Evolutionary conservation across 2,797 vertebrate species (phyloP).

Genomic region (Rallus crepitans): DNA sequence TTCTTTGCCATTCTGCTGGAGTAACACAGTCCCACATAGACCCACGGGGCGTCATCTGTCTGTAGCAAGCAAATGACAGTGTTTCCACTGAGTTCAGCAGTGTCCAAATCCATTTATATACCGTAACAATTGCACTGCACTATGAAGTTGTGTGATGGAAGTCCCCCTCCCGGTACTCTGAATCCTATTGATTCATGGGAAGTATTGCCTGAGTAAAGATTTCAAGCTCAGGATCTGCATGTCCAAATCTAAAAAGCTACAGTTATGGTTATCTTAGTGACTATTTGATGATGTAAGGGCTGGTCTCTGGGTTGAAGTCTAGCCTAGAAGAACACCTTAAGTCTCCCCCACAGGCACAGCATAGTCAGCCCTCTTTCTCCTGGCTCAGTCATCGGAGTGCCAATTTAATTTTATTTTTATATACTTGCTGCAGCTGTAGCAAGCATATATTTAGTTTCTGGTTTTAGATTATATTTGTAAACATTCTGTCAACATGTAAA

Average conservation of each 20-base stretch:
- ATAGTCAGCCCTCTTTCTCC: not conserved
- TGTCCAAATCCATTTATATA: not conserved
- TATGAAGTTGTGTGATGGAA: not conserved
- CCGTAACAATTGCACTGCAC: not conserved
- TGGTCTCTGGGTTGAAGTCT: not conserved
- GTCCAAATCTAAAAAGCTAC: not conserved
- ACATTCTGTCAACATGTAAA: not conserved
- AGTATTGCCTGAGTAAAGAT: not conserved
- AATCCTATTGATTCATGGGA: not conserved
- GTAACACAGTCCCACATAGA: not conserved
- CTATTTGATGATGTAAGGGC: not conserved
- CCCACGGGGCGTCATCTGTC: not conserved
- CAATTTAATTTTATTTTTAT: conserved; percentile 61
- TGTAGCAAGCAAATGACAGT: not conserved
- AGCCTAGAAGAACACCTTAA: not conserved
- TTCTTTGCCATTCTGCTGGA: not conserved
- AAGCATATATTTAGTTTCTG: not conserved
- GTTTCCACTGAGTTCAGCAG: not conserved
- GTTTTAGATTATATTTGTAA: not conserved
- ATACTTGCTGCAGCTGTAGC: conserved; percentile 22
- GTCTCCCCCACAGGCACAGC: not conserved
- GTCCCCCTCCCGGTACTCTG: not conserved
- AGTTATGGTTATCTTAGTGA: not conserved
- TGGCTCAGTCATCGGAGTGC: conserved; percentile 8
- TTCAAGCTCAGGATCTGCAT: not conserved